Base-by-base conservation (phyloP, 2,888 invertebrate species). In the Dicranocentrus wangi region DNA sequence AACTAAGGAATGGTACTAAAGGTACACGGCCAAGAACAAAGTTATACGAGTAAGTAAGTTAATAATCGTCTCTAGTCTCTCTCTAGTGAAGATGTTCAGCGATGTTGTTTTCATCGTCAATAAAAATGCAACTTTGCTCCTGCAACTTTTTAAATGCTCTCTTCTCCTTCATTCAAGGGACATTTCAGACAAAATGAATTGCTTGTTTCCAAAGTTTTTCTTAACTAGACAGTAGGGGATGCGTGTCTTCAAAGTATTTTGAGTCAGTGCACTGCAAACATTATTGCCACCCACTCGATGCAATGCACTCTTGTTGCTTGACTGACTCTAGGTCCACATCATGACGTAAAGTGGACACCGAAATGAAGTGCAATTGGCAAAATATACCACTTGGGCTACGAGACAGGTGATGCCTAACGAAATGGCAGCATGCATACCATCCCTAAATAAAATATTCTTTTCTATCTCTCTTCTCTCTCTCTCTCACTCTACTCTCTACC, bases 331-430 rank as follows among this genome's bases (percentile, higher is more conserved):
- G 10, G 32, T 7, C 5, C 3, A 32, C n/a, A n/a, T n/a, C n/a
- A 58, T 58, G 58, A 58, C 58, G 21, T n/a, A 19, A 58, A 58
- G 13, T 1, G 21, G 58, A 58, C 58, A 58, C n/a, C 13, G 5
- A 58, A 58, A 15, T 28, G 63, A 63, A 63, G 32, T 63, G 63
- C 13, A 63, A 63, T 63, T 28, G 39, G 32, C 39, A 39, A 63
- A 63, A 63, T n/a, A 32, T 7, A 10, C 3, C 32, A 32, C 5
- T 32, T 32, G 3, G 32, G 32, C 32, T 7, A 32, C 5, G 3
- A 32, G 32, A 32, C 32, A 32, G 32, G 5, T 32, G n/a, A 32
- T 32, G 32, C n/a, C n/a, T n/a, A n/a, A n/a, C n/a, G n/a, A n/a
- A n/a, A n/a, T n/a, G n/a, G n/a, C n/a, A n/a, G n/a, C n/a, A n/a